Conservation (phyloP, 2,113 vertebrate species). For the Tachycineta bicolor region DNA sequence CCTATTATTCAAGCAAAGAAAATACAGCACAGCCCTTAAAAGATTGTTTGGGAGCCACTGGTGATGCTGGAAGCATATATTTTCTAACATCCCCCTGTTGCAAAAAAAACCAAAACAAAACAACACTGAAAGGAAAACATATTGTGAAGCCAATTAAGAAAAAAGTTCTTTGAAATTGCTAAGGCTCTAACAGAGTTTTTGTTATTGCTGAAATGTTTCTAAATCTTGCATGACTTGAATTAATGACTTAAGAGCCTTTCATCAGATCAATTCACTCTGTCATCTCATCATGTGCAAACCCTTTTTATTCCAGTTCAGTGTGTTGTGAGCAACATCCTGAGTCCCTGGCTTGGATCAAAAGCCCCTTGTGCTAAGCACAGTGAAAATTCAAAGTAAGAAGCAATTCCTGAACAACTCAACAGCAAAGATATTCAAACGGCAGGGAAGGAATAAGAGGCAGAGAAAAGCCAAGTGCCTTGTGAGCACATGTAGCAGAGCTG, state of each 20-base stretch:
- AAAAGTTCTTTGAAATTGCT: neutral
- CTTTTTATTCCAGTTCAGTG: neutral
- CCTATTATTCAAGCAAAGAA: neutral
- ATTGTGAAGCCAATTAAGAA: conserved; percentile 13
- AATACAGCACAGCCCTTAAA: neutral
- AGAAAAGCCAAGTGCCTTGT: neutral
- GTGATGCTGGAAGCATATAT: neutral
- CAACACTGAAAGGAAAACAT: neutral
- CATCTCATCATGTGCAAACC: neutral
- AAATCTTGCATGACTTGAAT: conserved; percentile 16
- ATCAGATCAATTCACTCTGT: neutral
- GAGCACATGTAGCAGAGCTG: neutral
- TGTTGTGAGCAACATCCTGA: neutral
- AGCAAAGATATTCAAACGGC: neutral
- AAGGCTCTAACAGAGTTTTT: neutral
- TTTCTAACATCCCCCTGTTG: neutral
- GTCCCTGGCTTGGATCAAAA: neutral
- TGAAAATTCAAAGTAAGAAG: neutral
- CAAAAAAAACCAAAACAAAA: neutral
- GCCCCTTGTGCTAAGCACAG: neutral
- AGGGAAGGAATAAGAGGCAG: neutral
- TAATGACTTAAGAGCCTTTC: conserved; percentile 32
- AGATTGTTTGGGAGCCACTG: neutral
- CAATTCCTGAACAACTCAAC: neutral
- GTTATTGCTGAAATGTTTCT: conserved; percentile 21